Evolutionary conservation across 2,113 vertebrate genomes (phyloP).

Genomic region (Piaya cayana): DNA sequence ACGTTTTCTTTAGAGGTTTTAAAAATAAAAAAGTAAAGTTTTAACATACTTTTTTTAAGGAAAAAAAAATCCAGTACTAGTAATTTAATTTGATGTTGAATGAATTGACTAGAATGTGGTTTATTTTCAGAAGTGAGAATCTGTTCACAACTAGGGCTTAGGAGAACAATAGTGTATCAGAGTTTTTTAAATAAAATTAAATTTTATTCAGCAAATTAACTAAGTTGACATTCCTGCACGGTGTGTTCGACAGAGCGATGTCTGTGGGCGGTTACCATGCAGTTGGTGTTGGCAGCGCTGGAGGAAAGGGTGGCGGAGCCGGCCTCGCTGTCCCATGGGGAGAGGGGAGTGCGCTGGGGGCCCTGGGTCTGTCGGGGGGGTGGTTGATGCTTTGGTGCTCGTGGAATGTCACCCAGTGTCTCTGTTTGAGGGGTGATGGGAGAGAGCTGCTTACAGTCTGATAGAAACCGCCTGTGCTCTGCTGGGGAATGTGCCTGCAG

Average conservation of each 20-base stretch:
- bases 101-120: conserved; percentile 67
- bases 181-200: conserved; percentile 72
- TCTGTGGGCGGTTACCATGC: background rate
- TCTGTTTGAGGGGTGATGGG: background rate
- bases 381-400: too few relatives aligned
- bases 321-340: background rate
- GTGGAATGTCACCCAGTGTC: too few relatives aligned
- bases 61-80: conserved; percentile 57
- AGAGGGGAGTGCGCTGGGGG: accelerated
- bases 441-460: background rate
- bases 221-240: conserved; percentile 47
- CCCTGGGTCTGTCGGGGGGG: background rate
- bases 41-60: conserved; percentile 67
- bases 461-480: accelerated
- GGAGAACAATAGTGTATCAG: conserved; percentile 70
- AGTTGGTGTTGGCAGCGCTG: background rate
- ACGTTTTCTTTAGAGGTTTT: conserved; percentile 65
- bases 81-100: conserved; percentile 71
- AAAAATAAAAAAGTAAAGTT: conserved; percentile 66
- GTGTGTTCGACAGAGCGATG: background rate
- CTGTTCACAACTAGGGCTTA: conserved; percentile 67
- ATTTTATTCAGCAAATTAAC: conserved; percentile 70
- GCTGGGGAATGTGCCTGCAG: accelerated
- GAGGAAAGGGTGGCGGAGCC: background rate
- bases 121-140: conserved; percentile 70